Base-by-base conservation (phyloP, 2,888 invertebrate genomes). In the Rhorus exstirpatorius region DNA sequence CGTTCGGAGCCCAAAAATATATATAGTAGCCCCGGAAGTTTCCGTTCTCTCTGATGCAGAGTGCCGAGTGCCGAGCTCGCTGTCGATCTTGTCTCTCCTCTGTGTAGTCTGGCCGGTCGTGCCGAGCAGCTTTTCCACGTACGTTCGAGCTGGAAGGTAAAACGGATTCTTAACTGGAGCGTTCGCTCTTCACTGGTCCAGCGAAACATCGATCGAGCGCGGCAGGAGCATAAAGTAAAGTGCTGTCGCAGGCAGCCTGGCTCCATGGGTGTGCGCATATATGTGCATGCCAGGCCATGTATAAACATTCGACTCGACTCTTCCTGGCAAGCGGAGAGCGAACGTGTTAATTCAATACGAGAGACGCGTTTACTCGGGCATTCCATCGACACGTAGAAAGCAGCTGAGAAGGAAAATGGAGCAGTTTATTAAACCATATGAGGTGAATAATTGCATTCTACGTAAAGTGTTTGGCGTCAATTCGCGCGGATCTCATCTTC, bases 321-420 rank as follows among this genome's bases (percentile, higher is more conserved):
- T 85, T 86, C 85, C 84, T 85, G 84, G 60, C 81, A 17, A 74
- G 65, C 60, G 26, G 71, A 74, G 68, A 78, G 81, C 71, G 79
- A 81, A 84, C 78, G 83, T 81, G 86, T 84, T 83, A 84, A 85
- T 87, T 83, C 80, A 83, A 85, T 83, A 81, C 67, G 35, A 49
- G 26, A 68, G 63, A 68, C 49, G 24, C 72, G 72, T 67, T 71
- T 67, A 38, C 24, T 60, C 61, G 17, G 12, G 35, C 17, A 60
- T 46, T 70, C 17, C 41, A 51, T 53, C 21, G 35, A 24, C 31
- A 51, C 26, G 21, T 38, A 24, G 41, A 49, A 68, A 81, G 44
- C 58, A 38, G 81, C 83, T 31, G 71, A 82, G 86, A 87, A 84
- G 86, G 83, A 86, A 88, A 88, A 88, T 84, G 83, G 87, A 86